A percentile compares a stretch with the other conserved stretches of the same genome.
These are phyloP conservation scores for Ceratosolen solmsi DNA, from an alignment of 1,140 invertebrate genomes.

Conservation along the genomic window DNA sequence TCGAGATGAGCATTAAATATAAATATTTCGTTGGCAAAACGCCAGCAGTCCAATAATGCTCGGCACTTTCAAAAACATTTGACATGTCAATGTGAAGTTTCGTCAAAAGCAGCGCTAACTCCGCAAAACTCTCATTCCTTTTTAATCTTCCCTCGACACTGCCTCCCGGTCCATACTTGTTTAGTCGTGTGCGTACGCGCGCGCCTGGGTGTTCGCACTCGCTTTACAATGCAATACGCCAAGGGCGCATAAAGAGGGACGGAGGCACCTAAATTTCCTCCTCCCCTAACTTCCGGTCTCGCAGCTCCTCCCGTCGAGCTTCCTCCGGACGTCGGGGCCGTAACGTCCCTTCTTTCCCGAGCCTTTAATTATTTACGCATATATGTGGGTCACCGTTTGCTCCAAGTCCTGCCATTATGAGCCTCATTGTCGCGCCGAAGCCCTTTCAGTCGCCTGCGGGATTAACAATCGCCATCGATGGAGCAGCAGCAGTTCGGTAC, in stretches of 20 bases:
- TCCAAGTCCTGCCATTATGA: background rate
- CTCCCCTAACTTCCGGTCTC: conserved; percentile 70
- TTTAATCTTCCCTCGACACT: background rate
- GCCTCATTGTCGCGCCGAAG: conserved; percentile 16
- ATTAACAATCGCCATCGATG: background rate
- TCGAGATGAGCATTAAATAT: background rate
- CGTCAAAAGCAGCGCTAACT: background rate
- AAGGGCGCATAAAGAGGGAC: too few species aligned
- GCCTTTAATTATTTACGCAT: conserved; percentile 26
- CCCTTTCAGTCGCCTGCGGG: conserved; percentile 10
- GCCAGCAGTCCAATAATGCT: background rate
- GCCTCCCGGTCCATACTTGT: background rate
- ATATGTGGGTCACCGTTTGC: conserved; percentile 11
- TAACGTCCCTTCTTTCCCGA: conserved; percentile 24
- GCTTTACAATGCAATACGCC: background rate
- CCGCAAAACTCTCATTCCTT: background rate
- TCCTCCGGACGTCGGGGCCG: conserved; percentile 37
- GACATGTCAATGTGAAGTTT: conserved; percentile 4
- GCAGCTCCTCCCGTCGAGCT: conserved; percentile 57
- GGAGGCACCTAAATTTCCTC: conserved; percentile 62
- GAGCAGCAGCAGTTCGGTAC: background rate
- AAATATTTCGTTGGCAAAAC: background rate
- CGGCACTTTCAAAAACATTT: background rate
- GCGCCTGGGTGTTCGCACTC: background rate
- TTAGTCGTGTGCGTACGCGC: too few species aligned